A percentile compares a stretch with the other conserved stretches of the same genome.
These are phyloP conservation scores for Phyto melanocephala DNA, from an alignment of 2,888 invertebrate genomes.

Conservation along the genomic window DNA sequence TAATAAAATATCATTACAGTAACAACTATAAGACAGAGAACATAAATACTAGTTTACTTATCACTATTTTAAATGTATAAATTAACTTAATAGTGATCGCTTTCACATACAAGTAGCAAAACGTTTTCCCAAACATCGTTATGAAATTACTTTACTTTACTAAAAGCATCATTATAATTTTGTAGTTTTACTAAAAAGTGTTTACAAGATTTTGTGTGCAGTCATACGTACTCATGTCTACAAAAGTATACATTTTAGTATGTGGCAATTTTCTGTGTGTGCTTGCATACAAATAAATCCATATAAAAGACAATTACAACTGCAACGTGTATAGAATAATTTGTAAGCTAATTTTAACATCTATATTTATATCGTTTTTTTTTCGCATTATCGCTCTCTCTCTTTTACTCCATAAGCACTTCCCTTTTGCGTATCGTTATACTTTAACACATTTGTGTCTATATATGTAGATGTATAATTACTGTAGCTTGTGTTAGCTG, in stretches of 20 bases:
- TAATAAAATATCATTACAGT: too few relatives aligned
- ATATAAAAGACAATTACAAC: conserved; percentile 1
- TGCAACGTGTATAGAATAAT: conserved; percentile 30
- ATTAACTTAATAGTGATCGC: not conserved
- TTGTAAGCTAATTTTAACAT: conserved; percentile 48
- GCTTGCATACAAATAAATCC: not conserved
- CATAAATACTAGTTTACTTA: not conserved
- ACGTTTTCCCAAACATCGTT: conserved; percentile 5
- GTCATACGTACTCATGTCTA: not conserved
- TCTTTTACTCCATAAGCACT: not conserved
- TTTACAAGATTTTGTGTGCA: not conserved
- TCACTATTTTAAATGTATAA: not conserved
- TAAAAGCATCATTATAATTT: conserved; percentile 48
- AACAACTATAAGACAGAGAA: not conserved
- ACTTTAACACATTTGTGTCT: not conserved
- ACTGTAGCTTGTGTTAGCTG: conserved; percentile 15
- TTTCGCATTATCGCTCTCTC: not conserved
- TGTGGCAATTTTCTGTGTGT: not conserved
- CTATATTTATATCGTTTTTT: not conserved
- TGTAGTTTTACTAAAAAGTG: conserved; percentile 20
- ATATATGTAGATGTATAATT: not conserved
- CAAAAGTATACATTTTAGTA: not conserved
- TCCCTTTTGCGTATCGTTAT: not conserved
- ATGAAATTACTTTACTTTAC: conserved; percentile 1
- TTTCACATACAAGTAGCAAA: not conserved